These are phyloP conservation scores for Podiceps cristatus DNA, from an alignment of 2,113 vertebrate species.

Conservation along the genomic window DNA sequence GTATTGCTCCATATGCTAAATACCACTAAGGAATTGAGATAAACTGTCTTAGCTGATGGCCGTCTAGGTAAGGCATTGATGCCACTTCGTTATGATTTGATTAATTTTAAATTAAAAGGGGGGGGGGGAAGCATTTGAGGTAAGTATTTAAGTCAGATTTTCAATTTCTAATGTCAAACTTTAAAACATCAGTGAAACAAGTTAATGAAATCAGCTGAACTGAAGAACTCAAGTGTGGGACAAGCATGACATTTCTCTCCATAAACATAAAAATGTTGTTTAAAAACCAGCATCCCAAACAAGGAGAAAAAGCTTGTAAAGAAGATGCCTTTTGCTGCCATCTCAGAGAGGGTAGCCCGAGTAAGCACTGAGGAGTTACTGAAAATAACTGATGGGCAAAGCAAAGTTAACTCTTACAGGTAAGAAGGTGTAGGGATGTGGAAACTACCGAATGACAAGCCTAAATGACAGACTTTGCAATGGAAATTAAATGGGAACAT, in stretches of 20 bases:
- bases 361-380: not conserved
- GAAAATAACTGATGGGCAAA: not conserved
- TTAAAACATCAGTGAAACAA: not conserved
- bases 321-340: not conserved
- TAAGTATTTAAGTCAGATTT: not conserved
- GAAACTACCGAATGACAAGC: too few relatives aligned
- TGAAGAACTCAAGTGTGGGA: not conserved
- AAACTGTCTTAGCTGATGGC: not conserved
- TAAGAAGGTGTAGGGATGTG: not conserved
- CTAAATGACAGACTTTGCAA: not conserved
- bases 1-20: not conserved
- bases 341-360: not conserved
- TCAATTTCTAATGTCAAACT: not conserved
- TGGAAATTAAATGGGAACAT: not conserved
- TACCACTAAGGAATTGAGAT: not conserved
- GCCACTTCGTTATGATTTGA: not conserved
- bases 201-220: not conserved
- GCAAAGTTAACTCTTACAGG: not conserved
- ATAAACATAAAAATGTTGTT: not conserved
- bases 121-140: fast-evolving
- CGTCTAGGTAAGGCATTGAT: not conserved
- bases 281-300: not conserved
- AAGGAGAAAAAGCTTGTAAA: not conserved
- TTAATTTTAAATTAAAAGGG: not conserved
- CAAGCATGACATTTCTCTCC: not conserved